phyloP scores from a whole-genome alignment of 2,888 invertebrate species.

The Drosophila acutilabella region DNA sequence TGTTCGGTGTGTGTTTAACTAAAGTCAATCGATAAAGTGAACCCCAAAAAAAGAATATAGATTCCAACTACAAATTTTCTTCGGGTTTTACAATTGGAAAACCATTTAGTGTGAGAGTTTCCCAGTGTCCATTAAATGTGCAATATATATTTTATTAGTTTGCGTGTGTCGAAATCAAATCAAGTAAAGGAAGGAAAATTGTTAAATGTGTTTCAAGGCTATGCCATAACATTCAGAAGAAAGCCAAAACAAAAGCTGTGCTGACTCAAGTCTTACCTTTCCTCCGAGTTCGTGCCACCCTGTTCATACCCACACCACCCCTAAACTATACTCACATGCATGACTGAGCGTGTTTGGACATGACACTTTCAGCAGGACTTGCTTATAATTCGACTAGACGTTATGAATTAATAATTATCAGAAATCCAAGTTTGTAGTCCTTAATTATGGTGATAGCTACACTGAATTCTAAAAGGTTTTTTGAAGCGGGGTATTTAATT shows the following conservation, averaged over 20 bases:
- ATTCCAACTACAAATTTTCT: slow-evolving; percentile 28
- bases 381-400: slow-evolving; percentile 22
- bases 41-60: slow-evolving; percentile 23
- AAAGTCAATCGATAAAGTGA: slow-evolving; percentile 76
- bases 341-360: slow-evolving; percentile 19
- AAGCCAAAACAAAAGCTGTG: slow-evolving; percentile 61
- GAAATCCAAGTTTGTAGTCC: slow-evolving; percentile 14
- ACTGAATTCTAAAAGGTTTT: too few species aligned
- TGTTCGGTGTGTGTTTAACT: slow-evolving; percentile 35
- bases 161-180: slow-evolving; percentile 44
- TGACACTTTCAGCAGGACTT: slow-evolving; percentile 27
- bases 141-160: slow-evolving; percentile 33
- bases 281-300: not conserved
- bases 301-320: not conserved
- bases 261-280: slow-evolving; percentile 46
- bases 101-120: slow-evolving; percentile 14
- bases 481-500: too few species aligned
- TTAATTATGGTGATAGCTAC: slow-evolving; percentile 21
- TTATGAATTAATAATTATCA: slow-evolving; percentile 48
- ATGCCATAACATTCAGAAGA: slow-evolving; percentile 36
- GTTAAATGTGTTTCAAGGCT: slow-evolving; percentile 73
- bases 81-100: slow-evolving; percentile 43
- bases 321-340: slow-evolving; percentile 13
- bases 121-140: slow-evolving; percentile 17
- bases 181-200: slow-evolving; percentile 46